phyloP scores from a whole-genome alignment of 2,888 invertebrate species.

The Eupithecia centaureata region DNA sequence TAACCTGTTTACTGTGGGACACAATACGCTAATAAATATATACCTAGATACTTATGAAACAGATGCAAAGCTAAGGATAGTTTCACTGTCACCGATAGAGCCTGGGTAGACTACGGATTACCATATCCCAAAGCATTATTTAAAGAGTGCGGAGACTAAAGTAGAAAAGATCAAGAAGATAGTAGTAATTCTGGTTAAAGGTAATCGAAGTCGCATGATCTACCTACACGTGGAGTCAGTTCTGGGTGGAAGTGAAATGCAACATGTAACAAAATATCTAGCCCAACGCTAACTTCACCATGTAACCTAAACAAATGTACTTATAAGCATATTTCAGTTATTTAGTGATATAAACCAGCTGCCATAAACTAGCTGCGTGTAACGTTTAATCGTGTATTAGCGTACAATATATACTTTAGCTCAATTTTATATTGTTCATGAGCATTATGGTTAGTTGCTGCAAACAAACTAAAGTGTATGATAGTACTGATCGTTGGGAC shows the following conservation, averaged over 20 bases:
- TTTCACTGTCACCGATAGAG: constrained; percentile 38
- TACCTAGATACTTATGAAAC: constrained; percentile 60
- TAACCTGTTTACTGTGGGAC: constrained; percentile 58
- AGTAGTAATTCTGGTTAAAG: constrained; percentile 22
- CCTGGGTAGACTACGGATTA: constrained; percentile 52
- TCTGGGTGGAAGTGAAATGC: constrained; percentile 53
- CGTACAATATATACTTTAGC: constrained; percentile 68
- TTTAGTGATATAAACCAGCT: constrained; percentile 74
- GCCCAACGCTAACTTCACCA: constrained; percentile 48
- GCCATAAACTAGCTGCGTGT: constrained; percentile 78
- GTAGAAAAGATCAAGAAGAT: constrained; percentile 10
- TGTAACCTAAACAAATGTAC: constrained; percentile 30
- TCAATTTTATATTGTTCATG: constrained; percentile 66
- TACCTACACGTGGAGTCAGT: constrained; percentile 19
- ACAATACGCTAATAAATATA: constrained; percentile 59
- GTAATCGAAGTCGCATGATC: constrained; percentile 39
- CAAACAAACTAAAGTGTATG: constrained; percentile 81
- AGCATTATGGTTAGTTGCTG: constrained; percentile 80
- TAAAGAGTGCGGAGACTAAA: constrained; percentile 10
- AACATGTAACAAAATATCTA: constrained; percentile 46
- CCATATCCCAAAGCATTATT: constrained; percentile 39
- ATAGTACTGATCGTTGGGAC: constrained; percentile 69
- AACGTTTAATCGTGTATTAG: constrained; percentile 76
- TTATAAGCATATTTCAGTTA: constrained; percentile 63
- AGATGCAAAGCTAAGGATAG: constrained; percentile 71